Percentiles rank a stretch among this genome's conserved stretches.
Evolutionary conservation across 2,888 invertebrate genomes (phyloP).

Genomic region (Patella depressa): DNA sequence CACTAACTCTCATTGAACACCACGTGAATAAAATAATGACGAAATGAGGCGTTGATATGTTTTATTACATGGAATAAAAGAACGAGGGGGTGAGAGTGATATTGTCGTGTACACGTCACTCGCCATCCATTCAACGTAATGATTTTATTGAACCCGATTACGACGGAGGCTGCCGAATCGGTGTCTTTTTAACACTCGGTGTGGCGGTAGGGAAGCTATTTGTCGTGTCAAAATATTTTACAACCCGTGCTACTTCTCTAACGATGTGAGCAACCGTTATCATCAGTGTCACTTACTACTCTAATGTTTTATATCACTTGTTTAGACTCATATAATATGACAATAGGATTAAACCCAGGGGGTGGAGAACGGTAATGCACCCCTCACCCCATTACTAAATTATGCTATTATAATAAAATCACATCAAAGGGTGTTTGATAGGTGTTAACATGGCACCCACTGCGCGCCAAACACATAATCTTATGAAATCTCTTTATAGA

Average conservation of each 20-base stretch:
- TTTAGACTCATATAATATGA: neutral
- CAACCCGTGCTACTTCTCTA: neutral
- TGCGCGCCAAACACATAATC: neutral
- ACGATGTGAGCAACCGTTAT: neutral
- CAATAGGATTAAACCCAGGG: neutral
- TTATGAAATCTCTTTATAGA: no score
- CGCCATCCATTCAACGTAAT: neutral
- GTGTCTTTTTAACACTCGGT: neutral
- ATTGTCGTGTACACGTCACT: neutral
- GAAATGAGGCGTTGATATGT: conserved; percentile 12
- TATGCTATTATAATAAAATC: neutral
- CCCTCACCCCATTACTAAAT: neutral
- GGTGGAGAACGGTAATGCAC: neutral
- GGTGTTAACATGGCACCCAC: neutral
- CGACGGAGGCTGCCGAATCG: neutral
- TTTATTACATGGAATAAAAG: neutral
- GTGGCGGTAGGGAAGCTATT: neutral
- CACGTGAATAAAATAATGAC: neutral
- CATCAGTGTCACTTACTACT: conserved; percentile 2
- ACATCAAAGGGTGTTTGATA: neutral
- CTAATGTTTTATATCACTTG: no score
- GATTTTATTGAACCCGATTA: conserved; percentile 6
- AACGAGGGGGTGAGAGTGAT: neutral
- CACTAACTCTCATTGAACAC: neutral
- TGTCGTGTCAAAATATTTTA: conserved; percentile 1